Percentiles rank a stretch among this genome's conserved stretches.
These are phyloP conservation scores for Engraulis encrasicolus DNA, from an alignment of 2,113 vertebrate genomes.

Conservation along the genomic window DNA sequence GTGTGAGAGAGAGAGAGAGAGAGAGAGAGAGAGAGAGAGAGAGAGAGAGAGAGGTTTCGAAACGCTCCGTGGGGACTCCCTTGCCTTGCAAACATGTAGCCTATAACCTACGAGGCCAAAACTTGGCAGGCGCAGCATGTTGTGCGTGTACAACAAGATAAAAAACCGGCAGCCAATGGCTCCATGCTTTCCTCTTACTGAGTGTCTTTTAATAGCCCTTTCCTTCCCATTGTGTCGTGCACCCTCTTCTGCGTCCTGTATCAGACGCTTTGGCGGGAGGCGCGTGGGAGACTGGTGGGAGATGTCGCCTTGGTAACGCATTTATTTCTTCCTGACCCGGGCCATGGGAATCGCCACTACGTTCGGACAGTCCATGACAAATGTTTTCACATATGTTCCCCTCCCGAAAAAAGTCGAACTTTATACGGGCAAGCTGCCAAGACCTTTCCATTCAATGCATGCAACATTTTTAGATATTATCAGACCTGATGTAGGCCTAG, in stretches of 20 bases:
- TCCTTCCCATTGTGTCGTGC: conserved; percentile 54
- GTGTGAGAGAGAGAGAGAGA: too few species aligned
- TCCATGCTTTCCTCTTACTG: not conserved
- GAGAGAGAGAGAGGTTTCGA: not conserved
- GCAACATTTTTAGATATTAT: too few species aligned
- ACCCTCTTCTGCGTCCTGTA: conserved; percentile 51
- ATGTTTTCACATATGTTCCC: not conserved
- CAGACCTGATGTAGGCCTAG: too few species aligned
- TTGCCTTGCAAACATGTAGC: too few species aligned
- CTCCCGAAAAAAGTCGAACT: not conserved
- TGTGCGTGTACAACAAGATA: not conserved
- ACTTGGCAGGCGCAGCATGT: not conserved
- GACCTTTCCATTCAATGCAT: too few species aligned
- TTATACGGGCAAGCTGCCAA: too few species aligned
- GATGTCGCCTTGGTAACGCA: conserved; percentile 19
- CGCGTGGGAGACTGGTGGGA: too few species aligned
- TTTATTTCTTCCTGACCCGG: conserved; percentile 57
- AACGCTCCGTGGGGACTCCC: not conserved
- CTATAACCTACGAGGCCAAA: too few species aligned
- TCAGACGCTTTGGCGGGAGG: not conserved
- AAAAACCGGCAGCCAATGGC: not conserved
- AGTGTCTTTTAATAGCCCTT: conserved; percentile 63
- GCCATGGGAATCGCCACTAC: not conserved
- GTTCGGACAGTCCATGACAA: too few species aligned
- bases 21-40: too few species aligned